These are phyloP conservation scores for Stenodera caucasica DNA, from an alignment of 2,888 invertebrate genomes.

Conservation along the genomic window DNA sequence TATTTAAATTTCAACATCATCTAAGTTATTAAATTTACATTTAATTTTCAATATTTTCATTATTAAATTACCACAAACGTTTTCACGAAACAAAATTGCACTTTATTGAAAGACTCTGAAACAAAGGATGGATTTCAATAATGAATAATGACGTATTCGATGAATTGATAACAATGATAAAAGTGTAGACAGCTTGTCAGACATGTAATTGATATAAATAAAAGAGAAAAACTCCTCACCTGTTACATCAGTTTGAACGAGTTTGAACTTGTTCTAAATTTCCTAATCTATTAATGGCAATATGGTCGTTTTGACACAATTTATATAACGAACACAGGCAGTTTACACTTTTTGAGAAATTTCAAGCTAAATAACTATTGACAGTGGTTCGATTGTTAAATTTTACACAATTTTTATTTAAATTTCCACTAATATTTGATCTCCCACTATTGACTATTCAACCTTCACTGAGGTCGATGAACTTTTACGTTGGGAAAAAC, in stretches of 20 bases:
- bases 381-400: slow-evolving; percentile 1
- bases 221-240: not conserved
- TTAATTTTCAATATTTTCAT: slow-evolving; percentile 1
- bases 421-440: not conserved
- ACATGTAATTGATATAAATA: not conserved
- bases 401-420: not conserved
- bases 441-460: not conserved
- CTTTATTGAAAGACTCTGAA: not conserved
- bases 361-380: not conserved
- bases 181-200: not conserved
- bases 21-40: no score
- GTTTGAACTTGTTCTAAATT: not conserved
- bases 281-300: not conserved
- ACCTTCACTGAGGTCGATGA: not conserved
- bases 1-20: not conserved
- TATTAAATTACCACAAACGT: not conserved
- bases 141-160: no score
- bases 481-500: not conserved
- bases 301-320: not conserved
- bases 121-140: not conserved
- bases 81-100: not conserved
- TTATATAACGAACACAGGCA: not conserved
- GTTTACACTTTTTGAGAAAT: not conserved
- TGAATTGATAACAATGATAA: not conserved
- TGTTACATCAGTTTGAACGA: not conserved